Evolutionary conservation across 2,113 vertebrate species (phyloP).

Genomic region (Dicaeum eximium): DNA sequence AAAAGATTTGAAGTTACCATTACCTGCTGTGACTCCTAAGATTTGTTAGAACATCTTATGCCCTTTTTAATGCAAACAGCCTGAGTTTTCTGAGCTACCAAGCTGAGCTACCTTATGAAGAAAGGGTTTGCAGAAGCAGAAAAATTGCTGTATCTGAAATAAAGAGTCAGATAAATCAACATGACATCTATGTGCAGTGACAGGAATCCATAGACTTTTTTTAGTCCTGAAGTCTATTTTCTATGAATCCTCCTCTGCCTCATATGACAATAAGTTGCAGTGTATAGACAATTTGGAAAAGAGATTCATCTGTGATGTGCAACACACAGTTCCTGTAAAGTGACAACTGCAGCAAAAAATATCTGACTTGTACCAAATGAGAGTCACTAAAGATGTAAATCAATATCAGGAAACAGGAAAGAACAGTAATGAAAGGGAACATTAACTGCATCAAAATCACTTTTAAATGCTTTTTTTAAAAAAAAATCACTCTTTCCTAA

Average conservation of each 20-base stretch:
- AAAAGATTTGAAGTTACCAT: not conserved
- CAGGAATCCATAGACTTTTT: not conserved
- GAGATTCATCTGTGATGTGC: not conserved
- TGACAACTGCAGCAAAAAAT: not conserved
- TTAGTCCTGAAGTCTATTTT: not conserved
- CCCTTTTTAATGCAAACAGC: not conserved
- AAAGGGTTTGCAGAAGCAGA: not conserved
- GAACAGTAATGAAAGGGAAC: not conserved
- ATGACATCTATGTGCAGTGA: not conserved
- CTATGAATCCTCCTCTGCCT: not conserved
- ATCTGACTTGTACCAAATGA: not conserved
- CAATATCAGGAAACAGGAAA: constrained; percentile 7
- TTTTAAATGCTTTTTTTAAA: not conserved
- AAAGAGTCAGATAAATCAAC: not conserved
- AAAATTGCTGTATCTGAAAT: not conserved
- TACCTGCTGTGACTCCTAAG: not conserved
- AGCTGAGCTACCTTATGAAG: constrained; percentile 5
- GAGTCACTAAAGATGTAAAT: constrained; percentile 9
- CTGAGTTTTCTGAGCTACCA: not conserved
- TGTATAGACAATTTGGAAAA: not conserved
- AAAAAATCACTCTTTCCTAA: not conserved
- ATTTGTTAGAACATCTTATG: not conserved
- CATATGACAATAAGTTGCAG: not conserved
- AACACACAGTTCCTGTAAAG: not conserved
- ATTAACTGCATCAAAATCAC: not conserved